Conservation (phyloP, 2,113 vertebrate species). For the Syngnathus scovelli region DNA sequence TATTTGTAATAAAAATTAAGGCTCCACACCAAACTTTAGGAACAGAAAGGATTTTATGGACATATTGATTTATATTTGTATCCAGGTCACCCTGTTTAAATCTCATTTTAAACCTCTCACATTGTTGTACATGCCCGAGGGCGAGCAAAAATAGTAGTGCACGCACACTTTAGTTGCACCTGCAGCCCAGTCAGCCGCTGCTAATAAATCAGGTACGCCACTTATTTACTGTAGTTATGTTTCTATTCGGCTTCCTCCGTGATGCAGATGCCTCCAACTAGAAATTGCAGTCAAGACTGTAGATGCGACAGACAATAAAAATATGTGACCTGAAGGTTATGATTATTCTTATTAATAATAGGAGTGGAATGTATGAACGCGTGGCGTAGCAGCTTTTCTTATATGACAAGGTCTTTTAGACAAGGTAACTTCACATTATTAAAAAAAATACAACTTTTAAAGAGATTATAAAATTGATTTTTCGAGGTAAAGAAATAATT, state of each 20-base stretch:
- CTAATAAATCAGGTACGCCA: background rate
- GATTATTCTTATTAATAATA: no score
- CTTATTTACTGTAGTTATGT: background rate
- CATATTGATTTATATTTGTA: background rate
- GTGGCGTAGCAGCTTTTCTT: no score
- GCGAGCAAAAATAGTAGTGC: background rate
- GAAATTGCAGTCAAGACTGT: background rate
- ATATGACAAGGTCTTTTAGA: no score
- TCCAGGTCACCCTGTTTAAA: background rate
- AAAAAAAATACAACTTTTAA: no score
- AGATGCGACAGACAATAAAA: no score
- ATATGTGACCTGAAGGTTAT: no score
- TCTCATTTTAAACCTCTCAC: background rate
- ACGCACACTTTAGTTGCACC: background rate
- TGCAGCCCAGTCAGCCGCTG: slow-evolving; percentile 5
- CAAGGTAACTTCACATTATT: no score
- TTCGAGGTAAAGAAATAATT: no score
- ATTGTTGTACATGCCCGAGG: background rate
- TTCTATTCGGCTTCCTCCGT: background rate
- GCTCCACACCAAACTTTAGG: background rate
- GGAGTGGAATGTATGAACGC: no score
- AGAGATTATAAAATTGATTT: no score
- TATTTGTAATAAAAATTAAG: no score
- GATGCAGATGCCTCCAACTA: background rate
- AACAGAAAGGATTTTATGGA: background rate